Conservation (phyloP, 2,113 vertebrate genomes). For the Oncorhynchus mykiss region DNA sequence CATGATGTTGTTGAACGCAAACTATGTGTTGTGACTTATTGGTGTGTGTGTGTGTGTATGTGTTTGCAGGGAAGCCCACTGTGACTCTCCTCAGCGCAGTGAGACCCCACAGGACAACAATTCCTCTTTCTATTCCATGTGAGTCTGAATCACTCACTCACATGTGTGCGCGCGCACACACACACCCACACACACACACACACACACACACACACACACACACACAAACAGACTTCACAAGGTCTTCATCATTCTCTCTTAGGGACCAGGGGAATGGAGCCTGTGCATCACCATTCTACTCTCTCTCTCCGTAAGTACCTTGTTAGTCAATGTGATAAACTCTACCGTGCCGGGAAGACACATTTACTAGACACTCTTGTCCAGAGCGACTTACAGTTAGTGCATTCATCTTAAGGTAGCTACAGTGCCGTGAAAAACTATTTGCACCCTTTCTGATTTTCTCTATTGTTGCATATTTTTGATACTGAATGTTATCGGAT, state of each 20-base stretch:
- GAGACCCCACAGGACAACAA: conserved; percentile 20
- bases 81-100: neutral
- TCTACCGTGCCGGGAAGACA: no score
- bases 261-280: conserved; percentile 1
- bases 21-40: conserved; percentile 4
- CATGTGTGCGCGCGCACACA: neutral
- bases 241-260: neutral
- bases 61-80: conserved; percentile 36
- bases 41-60: conserved; percentile 24
- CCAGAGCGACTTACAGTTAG: no score
- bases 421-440: no score
- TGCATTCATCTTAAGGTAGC: no score
- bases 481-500: no score
- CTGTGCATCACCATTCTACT: no score
- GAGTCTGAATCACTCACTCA: conserved; percentile 19
- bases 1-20: no score
- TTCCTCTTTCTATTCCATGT: conserved; percentile 20
- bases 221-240: neutral
- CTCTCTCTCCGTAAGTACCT: no score
- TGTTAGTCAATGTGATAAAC: no score
- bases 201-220: neutral
- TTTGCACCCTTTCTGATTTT: no score
- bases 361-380: no score
- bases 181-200: neutral
- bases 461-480: no score